A percentile compares a stretch with the other conserved stretches of the same genome.
These are phyloP conservation scores for Sardina pilchardus DNA, from an alignment of 2,113 vertebrate genomes.

Conservation along the genomic window DNA sequence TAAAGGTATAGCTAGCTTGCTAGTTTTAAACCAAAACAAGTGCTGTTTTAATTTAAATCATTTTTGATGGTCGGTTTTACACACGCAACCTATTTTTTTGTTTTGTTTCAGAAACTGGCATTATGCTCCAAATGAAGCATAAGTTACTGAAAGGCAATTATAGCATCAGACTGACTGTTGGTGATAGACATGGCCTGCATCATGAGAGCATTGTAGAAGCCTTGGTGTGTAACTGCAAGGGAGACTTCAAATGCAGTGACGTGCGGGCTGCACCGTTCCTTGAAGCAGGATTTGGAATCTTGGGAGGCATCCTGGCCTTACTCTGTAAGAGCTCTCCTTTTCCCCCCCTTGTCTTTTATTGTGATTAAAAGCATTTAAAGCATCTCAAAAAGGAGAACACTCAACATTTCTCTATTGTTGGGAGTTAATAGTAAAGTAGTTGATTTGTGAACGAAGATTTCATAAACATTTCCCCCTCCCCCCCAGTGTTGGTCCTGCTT, in stretches of 20 bases:
- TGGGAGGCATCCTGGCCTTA: constrained; percentile 83
- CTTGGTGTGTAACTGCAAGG: constrained; percentile 79
- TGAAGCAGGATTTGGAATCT: constrained; percentile 79
- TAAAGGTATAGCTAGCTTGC: too few species aligned
- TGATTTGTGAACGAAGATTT: background rate
- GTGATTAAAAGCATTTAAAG: background rate
- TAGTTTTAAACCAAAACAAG: too few species aligned
- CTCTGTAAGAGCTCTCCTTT: constrained; percentile 75
- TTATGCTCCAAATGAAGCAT: constrained; percentile 63
- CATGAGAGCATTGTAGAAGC: constrained; percentile 72
- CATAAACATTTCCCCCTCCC: background rate
- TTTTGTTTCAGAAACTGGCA: constrained; percentile 54
- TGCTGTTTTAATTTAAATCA: background rate
- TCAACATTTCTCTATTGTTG: background rate
- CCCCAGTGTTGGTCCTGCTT: constrained; percentile 80
- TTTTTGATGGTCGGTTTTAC: background rate
- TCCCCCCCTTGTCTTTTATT: background rate
- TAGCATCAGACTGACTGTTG: constrained; percentile 72
- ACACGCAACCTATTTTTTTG: background rate
- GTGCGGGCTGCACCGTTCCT: constrained; percentile 57
- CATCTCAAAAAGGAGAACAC: background rate
- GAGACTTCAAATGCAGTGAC: constrained; percentile 57
- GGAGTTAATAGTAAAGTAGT: constrained; percentile 61
- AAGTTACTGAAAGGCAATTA: constrained; percentile 67
- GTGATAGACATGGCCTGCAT: constrained; percentile 60